phyloP scores from a whole-genome alignment of 2,797 vertebrate genomes.

The Austrolebias charrua region DNA sequence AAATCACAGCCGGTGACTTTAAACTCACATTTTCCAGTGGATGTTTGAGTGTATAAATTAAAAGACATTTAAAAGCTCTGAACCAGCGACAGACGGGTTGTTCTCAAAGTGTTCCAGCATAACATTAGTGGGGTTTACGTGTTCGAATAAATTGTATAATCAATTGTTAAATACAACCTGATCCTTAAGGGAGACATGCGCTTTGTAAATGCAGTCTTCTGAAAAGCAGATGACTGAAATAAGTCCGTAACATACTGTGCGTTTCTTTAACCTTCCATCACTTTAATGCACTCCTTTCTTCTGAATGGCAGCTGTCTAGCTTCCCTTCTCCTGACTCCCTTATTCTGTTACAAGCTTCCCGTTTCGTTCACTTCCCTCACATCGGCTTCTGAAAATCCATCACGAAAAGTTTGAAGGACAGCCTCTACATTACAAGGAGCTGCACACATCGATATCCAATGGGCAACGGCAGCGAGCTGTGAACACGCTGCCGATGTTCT shows the following conservation, averaged over 20 bases:
- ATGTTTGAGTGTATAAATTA: constrained; percentile 1
- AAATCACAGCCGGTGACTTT: constrained; percentile 1
- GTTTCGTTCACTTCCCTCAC: constrained; percentile 26
- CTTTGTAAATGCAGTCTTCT: neutral
- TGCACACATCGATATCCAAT: constrained; percentile 57
- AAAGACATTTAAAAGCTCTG: constrained; percentile 11
- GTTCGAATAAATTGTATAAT: neutral
- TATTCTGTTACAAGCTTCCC: constrained; percentile 21
- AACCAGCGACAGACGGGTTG: constrained; percentile 2
- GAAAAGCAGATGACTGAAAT: constrained; percentile 8
- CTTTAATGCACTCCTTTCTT: constrained; percentile 11
- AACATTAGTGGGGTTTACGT: neutral
- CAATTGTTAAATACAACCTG: neutral
- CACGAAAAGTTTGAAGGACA: constrained; percentile 58
- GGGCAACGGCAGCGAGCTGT: constrained; percentile 46
- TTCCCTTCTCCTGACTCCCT: constrained; percentile 19
- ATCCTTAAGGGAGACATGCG: neutral
- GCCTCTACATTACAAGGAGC: constrained; percentile 40
- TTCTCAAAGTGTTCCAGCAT: constrained; percentile 16
- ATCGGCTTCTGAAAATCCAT: constrained; percentile 52
- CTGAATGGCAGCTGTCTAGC: constrained; percentile 15
- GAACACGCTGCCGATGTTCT: constrained; percentile 58
- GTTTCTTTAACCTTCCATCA: constrained; percentile 15
- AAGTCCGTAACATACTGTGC: constrained; percentile 1
- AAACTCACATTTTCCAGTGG: neutral